These are phyloP conservation scores for Augochlora pura DNA, from an alignment of 1,140 invertebrate species.

Conservation along the genomic window DNA sequence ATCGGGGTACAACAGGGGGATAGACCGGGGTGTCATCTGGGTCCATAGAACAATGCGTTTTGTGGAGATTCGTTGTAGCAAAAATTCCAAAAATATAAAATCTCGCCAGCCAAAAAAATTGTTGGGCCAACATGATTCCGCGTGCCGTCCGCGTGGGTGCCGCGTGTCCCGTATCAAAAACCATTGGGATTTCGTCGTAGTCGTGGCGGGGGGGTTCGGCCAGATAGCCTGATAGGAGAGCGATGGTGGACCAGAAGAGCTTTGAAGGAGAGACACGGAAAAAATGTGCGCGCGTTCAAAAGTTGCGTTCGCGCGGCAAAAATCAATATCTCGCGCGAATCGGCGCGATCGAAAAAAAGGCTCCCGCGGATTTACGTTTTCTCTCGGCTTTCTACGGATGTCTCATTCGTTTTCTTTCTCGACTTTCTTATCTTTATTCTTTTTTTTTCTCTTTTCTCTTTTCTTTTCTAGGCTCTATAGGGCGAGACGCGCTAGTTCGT, in stretches of 20 bases:
- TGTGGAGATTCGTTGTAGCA: constrained; percentile 59
- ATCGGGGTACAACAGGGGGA: constrained; percentile 36
- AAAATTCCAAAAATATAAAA: constrained; percentile 81
- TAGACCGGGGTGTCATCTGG: constrained; percentile 25
- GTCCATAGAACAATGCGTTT: constrained; percentile 59
- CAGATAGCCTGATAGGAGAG: constrained; percentile 46
- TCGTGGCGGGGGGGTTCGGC: constrained; percentile 3
- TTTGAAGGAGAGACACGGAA: constrained; percentile 44
- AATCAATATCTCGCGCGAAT: constrained; percentile 39
- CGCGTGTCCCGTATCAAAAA: constrained; percentile 50
- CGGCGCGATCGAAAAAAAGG: constrained; percentile 52
- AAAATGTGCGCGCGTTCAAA: constrained; percentile 63
- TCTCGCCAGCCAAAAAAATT: constrained; percentile 78
- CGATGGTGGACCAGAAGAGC: constrained; percentile 35
- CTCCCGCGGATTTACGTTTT: not conserved
- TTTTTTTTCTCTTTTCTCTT: too few relatives aligned
- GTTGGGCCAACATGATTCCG: constrained; percentile 63
- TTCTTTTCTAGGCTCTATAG: not conserved
- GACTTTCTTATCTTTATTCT: too few relatives aligned
- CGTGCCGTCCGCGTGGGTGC: constrained; percentile 30
- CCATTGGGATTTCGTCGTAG: constrained; percentile 6
- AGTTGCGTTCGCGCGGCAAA: constrained; percentile 61
- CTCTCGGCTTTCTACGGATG: too few relatives aligned
- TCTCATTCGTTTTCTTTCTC: too few relatives aligned
- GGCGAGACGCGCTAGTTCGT: constrained; percentile 54